Evolutionary conservation across 2,888 invertebrate genomes (phyloP).

Genomic region (Phragmatobia fuliginosa): DNA sequence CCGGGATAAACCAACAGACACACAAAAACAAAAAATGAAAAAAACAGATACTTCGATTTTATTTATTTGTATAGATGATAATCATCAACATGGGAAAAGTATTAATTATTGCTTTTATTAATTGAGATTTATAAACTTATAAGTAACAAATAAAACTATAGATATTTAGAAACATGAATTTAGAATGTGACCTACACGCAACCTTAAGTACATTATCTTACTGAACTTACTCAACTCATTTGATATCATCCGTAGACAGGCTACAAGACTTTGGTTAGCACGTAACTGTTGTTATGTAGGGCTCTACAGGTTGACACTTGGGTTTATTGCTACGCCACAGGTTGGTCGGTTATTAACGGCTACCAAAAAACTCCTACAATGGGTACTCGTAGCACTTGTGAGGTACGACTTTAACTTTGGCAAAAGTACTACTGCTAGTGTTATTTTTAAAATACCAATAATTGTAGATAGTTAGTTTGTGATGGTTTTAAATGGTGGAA

Average conservation of each 20-base stretch:
- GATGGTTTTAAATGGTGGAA: background rate
- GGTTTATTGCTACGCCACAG: conserved; percentile 60
- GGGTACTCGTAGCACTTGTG: conserved; percentile 9
- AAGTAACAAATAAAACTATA: background rate
- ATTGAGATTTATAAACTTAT: background rate
- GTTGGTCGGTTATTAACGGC: conserved; percentile 72
- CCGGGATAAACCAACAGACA: too few species aligned
- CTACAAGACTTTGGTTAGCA: conserved; percentile 18
- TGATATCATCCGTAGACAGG: conserved; percentile 13
- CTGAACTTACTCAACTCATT: background rate
- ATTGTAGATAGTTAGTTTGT: too few species aligned
- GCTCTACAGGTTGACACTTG: conserved; percentile 65
- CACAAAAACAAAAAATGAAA: too few species aligned
- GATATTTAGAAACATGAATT: background rate
- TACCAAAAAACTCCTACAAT: conserved; percentile 53
- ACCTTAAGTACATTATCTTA: background rate
- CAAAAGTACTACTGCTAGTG: background rate
- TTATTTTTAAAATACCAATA: background rate
- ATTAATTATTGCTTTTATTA: background rate
- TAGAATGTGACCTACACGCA: background rate
- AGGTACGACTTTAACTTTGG: conserved; percentile 1
- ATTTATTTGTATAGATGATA: too few species aligned
- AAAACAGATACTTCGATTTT: too few species aligned
- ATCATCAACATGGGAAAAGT: background rate
- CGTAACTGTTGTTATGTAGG: conserved; percentile 43